Base-by-base conservation (phyloP, 2,113 vertebrate genomes). In the Oxygymnocypris stewartii region DNA sequence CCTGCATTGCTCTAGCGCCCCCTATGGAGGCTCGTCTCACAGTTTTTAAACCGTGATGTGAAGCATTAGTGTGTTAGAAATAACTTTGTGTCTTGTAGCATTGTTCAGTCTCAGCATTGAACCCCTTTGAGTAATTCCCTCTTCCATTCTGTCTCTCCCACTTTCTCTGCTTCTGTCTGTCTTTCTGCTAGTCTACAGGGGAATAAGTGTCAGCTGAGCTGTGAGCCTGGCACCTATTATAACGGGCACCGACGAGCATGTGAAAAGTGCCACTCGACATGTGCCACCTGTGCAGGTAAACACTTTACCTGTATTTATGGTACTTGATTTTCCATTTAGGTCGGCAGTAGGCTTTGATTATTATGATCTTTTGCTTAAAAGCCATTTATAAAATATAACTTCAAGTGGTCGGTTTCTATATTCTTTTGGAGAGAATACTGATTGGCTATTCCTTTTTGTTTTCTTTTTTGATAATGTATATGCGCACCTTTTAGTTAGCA, bases 201-300 rank as follows among this genome's bases (percentile, higher is more conserved):
- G 35, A 95, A 95, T 82, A 97, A 90, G 88, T 99, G 98, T 88
- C 94, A 96, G 84, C 63, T 99, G 93, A 94, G 91, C 79, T 99
- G 98, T 90, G 96, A 97, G 23, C 91, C 95, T 0, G 97, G 97
- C 65, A 96, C 95, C 85, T 99, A 97, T 90, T 97, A 98, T 90
- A 99, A 95, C 0, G 97, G 96, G 82, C 94, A 95, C 89, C 93
- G 93, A 83, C 94, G 94, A 87, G 94, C 95, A 23, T 99, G 98
- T 90, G 98, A 99, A 84, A 93, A 92, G 0, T 99, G 98, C 87
- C 97, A 99, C 89, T 94, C 93, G 49, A 96, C 96, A 49, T 99
- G 98, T 86, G 97, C 97, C 23, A 96, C 97, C 4, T 99, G 98
- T 90, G 95, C 97, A 94, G 98, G 98, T 99, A 95, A 77, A 63